A percentile compares a stretch with the other conserved stretches of the same genome.
Evolutionary conservation across 2,113 vertebrate species (phyloP).

Genomic region (Chaetodon trifascialis): DNA sequence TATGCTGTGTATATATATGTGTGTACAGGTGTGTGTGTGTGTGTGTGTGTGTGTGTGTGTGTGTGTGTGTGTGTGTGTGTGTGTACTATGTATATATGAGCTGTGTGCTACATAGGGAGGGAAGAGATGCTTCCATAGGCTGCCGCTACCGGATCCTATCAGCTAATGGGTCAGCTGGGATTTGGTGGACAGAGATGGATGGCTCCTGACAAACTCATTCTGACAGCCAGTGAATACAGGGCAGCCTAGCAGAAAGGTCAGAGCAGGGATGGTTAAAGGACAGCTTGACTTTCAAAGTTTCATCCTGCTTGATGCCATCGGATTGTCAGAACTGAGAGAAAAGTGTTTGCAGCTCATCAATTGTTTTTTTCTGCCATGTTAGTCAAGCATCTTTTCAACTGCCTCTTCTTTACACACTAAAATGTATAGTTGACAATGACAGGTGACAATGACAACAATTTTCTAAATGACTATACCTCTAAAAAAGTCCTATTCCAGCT

Average conservation of each 20-base stretch:
- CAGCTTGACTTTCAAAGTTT: constrained; percentile 95
- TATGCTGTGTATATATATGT: too few species aligned
- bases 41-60: too few species aligned
- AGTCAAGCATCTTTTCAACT: background rate
- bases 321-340: constrained; percentile 50
- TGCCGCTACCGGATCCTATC: constrained; percentile 88
- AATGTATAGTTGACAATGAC: constrained; percentile 22
- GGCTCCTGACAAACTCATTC: constrained; percentile 88
- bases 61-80: too few species aligned
- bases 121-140: constrained; percentile 76
- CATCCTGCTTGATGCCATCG: constrained; percentile 75
- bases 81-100: constrained; percentile 80
- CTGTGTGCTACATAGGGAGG: constrained; percentile 81
- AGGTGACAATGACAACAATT: constrained; percentile 11
- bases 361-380: constrained; percentile 66
- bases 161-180: constrained; percentile 90
- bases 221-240: constrained; percentile 92
- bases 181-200: constrained; percentile 92
- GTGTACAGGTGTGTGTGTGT: too few species aligned
- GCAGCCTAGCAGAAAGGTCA: constrained; percentile 94
- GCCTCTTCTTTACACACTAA: background rate
- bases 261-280: constrained; percentile 84
- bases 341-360: constrained; percentile 71
- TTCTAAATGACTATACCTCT: constrained; percentile 18
- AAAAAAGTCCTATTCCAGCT: constrained; percentile 36